phyloP scores from a whole-genome alignment of 2,888 invertebrate species.

The Aphidoletes aphidimyza region DNA sequence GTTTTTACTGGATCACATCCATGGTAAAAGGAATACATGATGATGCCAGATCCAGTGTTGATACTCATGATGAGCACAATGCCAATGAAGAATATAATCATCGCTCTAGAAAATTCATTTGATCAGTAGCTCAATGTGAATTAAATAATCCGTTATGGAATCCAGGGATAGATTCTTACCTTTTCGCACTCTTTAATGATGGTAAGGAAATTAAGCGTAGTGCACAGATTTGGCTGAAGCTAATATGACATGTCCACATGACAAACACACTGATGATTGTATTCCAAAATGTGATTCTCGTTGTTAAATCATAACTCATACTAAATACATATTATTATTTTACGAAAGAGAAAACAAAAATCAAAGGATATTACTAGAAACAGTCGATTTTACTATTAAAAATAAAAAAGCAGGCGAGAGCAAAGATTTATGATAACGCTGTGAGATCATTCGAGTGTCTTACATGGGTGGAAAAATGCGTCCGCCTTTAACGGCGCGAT shows the following conservation, averaged over 20 bases:
- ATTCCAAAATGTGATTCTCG: slow-evolving; percentile 75
- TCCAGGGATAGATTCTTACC: background rate
- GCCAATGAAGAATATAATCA: slow-evolving; percentile 70
- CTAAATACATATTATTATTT: slow-evolving; percentile 43
- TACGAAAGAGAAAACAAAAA: background rate
- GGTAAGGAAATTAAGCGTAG: slow-evolving; percentile 76
- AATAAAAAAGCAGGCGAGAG: too few species aligned
- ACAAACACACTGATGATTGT: slow-evolving; percentile 70
- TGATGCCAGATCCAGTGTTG: slow-evolving; percentile 71
- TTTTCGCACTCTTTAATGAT: slow-evolving; percentile 69
- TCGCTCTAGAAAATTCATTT: too few species aligned
- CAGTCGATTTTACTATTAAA: too few species aligned
- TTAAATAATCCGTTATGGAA: background rate
- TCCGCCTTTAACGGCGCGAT: slow-evolving; percentile 63
- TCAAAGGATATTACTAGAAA: too few species aligned
- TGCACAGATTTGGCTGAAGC: slow-evolving; percentile 78
- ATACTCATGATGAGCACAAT: slow-evolving; percentile 69
- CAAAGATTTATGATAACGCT: too few species aligned
- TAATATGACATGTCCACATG: slow-evolving; percentile 73
- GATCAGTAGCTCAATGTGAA: background rate
- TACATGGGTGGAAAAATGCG: slow-evolving; percentile 61
- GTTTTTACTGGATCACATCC: slow-evolving; percentile 71
- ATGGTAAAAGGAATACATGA: slow-evolving; percentile 70
- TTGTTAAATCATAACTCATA: slow-evolving; percentile 70
- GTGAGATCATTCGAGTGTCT: too few species aligned